A percentile compares a stretch with the other conserved stretches of the same genome.
Evolutionary conservation across 2,888 invertebrate genomes (phyloP).

Genomic region (Tetropium fuscum): DNA sequence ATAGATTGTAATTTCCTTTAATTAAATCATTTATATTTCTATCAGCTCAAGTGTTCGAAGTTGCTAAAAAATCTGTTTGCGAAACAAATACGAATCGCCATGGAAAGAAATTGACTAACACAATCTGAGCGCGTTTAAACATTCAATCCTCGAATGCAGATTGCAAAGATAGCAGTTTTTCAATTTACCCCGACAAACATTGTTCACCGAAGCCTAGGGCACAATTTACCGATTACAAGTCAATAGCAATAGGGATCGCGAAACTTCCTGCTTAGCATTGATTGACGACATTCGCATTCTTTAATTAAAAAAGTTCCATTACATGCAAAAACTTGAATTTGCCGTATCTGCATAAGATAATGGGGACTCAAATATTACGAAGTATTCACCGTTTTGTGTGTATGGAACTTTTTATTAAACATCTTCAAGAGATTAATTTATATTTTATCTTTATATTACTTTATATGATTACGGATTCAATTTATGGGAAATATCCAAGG

Average conservation of each 20-base stretch:
- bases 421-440: too few species aligned
- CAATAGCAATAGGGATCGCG: conserved; percentile 13
- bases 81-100: conserved; percentile 2
- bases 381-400: too few species aligned
- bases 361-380: too few species aligned
- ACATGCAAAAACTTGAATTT: not conserved
- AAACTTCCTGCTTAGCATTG: not conserved
- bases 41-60: too few species aligned
- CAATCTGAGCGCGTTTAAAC: not conserved
- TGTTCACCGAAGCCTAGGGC: conserved; percentile 6
- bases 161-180: conserved; percentile 19
- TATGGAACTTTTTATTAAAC: too few species aligned
- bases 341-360: too few species aligned
- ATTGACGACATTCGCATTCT: conserved; percentile 1
- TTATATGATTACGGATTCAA: too few species aligned
- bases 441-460: too few species aligned
- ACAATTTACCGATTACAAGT: conserved; percentile 13
- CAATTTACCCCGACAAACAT: conserved; percentile 4
- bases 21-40: too few species aligned
- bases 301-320: conserved; percentile 10
- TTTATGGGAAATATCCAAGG: too few species aligned
- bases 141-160: conserved; percentile 5
- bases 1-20: too few species aligned
- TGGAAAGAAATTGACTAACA: not conserved
- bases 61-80: too few species aligned